These are phyloP conservation scores for Clupea harengus DNA, from an alignment of 2,113 vertebrate species.

Conservation along the genomic window DNA sequence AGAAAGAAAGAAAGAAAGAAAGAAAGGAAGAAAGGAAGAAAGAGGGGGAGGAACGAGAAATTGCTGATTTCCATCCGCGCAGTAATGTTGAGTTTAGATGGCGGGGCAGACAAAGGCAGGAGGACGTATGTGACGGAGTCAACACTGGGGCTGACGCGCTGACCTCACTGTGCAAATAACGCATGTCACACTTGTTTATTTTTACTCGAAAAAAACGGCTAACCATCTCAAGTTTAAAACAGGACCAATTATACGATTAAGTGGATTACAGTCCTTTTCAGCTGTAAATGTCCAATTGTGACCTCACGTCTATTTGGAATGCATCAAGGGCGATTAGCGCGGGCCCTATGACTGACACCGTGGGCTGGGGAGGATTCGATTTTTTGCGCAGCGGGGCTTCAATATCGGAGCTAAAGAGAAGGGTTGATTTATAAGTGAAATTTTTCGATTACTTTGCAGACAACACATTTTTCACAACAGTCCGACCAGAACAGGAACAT, in stretches of 20 bases:
- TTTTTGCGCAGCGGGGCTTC: neutral
- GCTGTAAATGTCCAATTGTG: conserved; percentile 15
- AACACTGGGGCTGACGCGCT: neutral
- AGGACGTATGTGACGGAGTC: neutral
- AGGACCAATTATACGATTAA: conserved; percentile 41
- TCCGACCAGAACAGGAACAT: conserved; percentile 55
- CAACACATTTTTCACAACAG: conserved; percentile 51
- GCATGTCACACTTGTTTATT: conserved; percentile 44
- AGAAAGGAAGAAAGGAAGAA: neutral
- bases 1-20: neutral
- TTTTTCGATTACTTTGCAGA: conserved; percentile 56
- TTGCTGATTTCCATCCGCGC: neutral
- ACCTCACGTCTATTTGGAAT: conserved; percentile 4
- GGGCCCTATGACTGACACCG: neutral
- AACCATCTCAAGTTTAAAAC: conserved; percentile 42
- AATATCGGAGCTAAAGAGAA: neutral
- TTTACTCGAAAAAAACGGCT: conserved; percentile 37
- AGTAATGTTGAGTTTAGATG: conserved; percentile 7
- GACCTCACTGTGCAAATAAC: conserved; percentile 43
- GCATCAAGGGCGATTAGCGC: conserved; percentile 15
- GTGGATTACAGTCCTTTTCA: conserved; percentile 38
- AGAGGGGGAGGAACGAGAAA: neutral
- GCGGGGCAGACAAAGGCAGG: neutral
- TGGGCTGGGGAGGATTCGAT: neutral
- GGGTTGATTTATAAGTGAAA: conserved; percentile 35